Evolutionary conservation across 2,888 invertebrate species (phyloP), one percentile per base, ranked within the genome.

Genomic region (Tetragonisca angustula): DNA sequence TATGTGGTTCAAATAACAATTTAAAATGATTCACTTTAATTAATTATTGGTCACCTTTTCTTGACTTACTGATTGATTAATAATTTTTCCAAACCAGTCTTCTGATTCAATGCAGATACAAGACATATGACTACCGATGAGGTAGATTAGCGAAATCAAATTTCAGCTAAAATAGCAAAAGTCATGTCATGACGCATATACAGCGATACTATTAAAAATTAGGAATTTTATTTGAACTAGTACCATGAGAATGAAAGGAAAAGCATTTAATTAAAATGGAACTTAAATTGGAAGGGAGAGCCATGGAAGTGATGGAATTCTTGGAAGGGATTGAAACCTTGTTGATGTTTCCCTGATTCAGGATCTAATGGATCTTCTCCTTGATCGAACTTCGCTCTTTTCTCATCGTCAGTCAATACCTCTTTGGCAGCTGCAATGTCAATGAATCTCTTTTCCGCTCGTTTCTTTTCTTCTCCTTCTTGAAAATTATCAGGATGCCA

Each of bases 391-490:
- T 97, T 97, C 83, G 97, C 96, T 83, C 99, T 96, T 95, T 99
- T 99, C 94, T 99, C 99, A 86, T 97, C 96, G 95, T 97, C 97
- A 64, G 97, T 97, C 54, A 97, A 95, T 91, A 99, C 99, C 96
- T 99, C 99, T 95, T 99, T 99, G 76, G 99, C 99, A 62, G 99
- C 98, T 4, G 99, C 99, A 92, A 99, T 97, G 94, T 99, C 99
- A 86, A 99, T 99, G 94, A 99, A 99, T 95, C 97, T 99, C 95
- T 99, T 99, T 95, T 99, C 98, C 0, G 99, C 99, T 73, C 97
- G 95, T 93, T 98, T 98, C 95, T 99, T 99, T 94, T 98, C 98
- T 85, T 98, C 97, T 19, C 97, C 97, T 72, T 96, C 96, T 75
- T 96, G 96, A 95, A 97, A 99, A 95, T 98, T 98, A 95, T 99